Evolutionary conservation across 2,888 invertebrate genomes (phyloP), one percentile per base, ranked within the genome.

Genomic region (Epinotia brunnichana): DNA sequence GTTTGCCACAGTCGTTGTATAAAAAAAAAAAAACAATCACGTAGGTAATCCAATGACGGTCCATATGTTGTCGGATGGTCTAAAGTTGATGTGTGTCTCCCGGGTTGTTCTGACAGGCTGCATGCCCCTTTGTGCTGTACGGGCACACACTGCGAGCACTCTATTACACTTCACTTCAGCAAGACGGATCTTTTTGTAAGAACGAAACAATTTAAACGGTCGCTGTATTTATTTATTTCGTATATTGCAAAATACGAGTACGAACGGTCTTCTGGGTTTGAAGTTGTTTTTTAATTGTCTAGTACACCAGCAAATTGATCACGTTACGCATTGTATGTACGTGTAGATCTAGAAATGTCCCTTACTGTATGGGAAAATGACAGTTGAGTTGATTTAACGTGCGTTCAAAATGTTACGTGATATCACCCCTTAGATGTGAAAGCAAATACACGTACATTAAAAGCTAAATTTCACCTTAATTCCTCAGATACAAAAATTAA

Each of bases 91-190:
- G 74, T 74, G 68, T 73, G 75, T 77, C 71, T 29, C 70, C 21
- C 60, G 77, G 77, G 80, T 79, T 74, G 75, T 77, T 80, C 83
- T 85, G 85, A 85, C 84, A n/a, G 83, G 82, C 79, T 80, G 84
- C 87, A 84, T 82, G 80, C 82, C 77, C 83, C 84, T 87, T 87
- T 86, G 84, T 85, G 80, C 79, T 76, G 80, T 75, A 80, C 79
- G 48, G 48, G 56, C 51, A 60, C 44, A 41, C 53, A 69, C 51
- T 70, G 70, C 78, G 75, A 69, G 72, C 73, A 77, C 79, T 81
- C 83, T 84, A 83, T 85, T 85, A 83, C 85, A 86, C 82, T 83
- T 78, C 74, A 76, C 66, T 56, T 56, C 66, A 75, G 74, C 74
- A 70, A 77, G 77, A 77, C 74, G 73, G 75, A 73, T 70, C 68